These are phyloP conservation scores for Bembecia ichneumoniformis DNA, from an alignment of 2,888 invertebrate species.

Conservation along the genomic window DNA sequence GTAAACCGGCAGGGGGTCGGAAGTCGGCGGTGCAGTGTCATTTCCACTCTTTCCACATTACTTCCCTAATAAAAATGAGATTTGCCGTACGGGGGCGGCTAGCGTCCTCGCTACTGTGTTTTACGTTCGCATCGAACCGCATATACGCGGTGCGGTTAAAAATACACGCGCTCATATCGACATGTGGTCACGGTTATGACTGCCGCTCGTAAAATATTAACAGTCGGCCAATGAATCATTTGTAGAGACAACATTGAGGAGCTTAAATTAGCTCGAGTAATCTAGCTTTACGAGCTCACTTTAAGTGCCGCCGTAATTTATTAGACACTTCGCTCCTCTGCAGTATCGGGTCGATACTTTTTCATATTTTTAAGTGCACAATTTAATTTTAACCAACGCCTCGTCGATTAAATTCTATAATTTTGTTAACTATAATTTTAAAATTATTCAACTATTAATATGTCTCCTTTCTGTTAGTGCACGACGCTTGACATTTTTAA, in stretches of 20 bases:
- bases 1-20: conserved; percentile 51
- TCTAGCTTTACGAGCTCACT: background rate
- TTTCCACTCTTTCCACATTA: conserved; percentile 64
- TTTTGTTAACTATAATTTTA: too few relatives aligned
- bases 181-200: conserved; percentile 5
- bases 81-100: conserved; percentile 29
- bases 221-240: conserved; percentile 2
- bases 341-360: too few relatives aligned
- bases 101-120: conserved; percentile 13
- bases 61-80: conserved; percentile 65
- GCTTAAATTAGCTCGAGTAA: background rate
- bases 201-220: conserved; percentile 4
- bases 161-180: conserved; percentile 7
- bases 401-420: too few relatives aligned
- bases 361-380: too few relatives aligned
- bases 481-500: too few relatives aligned
- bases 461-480: too few relatives aligned
- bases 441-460: too few relatives aligned
- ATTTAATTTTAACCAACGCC: too few relatives aligned
- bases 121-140: conserved; percentile 15
- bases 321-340: too few relatives aligned
- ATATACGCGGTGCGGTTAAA: conserved; percentile 5
- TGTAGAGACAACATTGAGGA: background rate
- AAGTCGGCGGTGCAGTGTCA: conserved; percentile 68
- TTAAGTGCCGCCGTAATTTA: background rate